These are phyloP conservation scores for Kryptolebias ocellatus DNA, from an alignment of 2,797 vertebrate species.

Conservation along the genomic window DNA sequence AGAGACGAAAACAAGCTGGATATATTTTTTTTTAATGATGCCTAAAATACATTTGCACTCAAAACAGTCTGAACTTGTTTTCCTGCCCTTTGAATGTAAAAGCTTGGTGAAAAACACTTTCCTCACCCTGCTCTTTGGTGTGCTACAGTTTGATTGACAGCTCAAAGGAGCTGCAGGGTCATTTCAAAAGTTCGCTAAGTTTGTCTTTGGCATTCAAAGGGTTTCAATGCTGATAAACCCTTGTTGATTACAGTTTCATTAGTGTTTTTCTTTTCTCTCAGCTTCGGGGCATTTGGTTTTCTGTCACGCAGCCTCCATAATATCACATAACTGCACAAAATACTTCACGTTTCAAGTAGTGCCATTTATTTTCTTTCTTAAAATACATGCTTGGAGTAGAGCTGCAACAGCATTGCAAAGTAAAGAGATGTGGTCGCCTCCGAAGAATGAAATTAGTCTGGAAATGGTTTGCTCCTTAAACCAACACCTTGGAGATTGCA, in stretches of 20 bases:
- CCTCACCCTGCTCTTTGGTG: slow-evolving; percentile 20
- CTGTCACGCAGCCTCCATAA: slow-evolving; percentile 6
- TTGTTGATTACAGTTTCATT: slow-evolving; percentile 37
- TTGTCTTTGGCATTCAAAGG: slow-evolving; percentile 30
- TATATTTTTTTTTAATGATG: slow-evolving; percentile 36
- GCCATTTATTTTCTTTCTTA: slow-evolving; percentile 17
- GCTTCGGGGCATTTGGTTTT: slow-evolving; percentile 24
- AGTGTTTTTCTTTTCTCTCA: slow-evolving; percentile 15
- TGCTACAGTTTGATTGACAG: slow-evolving; percentile 43
- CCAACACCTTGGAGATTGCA: slow-evolving; percentile 28
- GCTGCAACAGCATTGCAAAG: background rate
- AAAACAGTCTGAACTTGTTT: slow-evolving; percentile 54
- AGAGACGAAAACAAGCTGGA: slow-evolving; percentile 45
- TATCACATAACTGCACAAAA: slow-evolving; percentile 25
- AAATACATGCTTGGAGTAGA: slow-evolving; percentile 7
- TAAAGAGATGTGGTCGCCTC: slow-evolving; percentile 32
- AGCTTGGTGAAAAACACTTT: slow-evolving; percentile 31
- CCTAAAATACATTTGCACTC: slow-evolving; percentile 41
- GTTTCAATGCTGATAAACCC: slow-evolving; percentile 46
- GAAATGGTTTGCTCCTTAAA: slow-evolving; percentile 44
- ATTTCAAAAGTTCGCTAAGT: slow-evolving; percentile 35
- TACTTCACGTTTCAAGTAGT: slow-evolving; percentile 8
- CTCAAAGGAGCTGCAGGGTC: slow-evolving; percentile 36
- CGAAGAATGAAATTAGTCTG: slow-evolving; percentile 15
- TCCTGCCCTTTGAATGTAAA: slow-evolving; percentile 28